phyloP scores from a whole-genome alignment of 2,113 vertebrate species.

The Setophaga coronata region DNA sequence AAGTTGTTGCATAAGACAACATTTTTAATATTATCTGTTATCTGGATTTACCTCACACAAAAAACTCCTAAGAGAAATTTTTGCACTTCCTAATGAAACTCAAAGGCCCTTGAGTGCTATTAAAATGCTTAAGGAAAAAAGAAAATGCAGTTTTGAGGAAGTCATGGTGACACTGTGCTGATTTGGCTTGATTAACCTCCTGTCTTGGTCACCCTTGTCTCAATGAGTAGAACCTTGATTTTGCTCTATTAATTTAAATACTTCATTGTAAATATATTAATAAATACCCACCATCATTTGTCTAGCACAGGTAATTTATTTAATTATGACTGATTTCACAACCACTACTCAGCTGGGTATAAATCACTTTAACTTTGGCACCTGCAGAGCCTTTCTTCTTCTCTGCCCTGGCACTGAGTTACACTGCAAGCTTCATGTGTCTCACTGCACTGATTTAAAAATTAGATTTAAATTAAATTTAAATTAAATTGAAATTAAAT shows the following conservation, averaged over 20 bases:
- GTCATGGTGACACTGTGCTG: not conserved
- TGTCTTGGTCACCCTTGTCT: not conserved
- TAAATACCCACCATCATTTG: not conserved
- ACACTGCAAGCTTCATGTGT: not conserved
- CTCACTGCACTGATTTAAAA: not conserved
- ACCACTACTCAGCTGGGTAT: not conserved
- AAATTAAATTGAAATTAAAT: not conserved
- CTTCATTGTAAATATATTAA: not conserved
- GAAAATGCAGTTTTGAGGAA: not conserved
- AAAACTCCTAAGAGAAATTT: accelerated
- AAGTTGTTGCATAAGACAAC: not conserved
- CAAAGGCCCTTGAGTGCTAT: not conserved
- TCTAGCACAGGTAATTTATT: not conserved
- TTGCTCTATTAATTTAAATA: not conserved
- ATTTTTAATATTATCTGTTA: not conserved
- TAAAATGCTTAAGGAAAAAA: not conserved
- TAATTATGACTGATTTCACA: not conserved
- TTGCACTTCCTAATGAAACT: not conserved
- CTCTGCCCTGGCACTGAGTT: not conserved
- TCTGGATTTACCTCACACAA: not conserved
- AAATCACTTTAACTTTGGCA: not conserved
- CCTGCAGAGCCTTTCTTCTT: not conserved
- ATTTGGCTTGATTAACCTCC: not conserved
- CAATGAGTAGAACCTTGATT: not conserved
- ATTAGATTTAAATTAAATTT: not conserved